Base-by-base conservation (phyloP, 2,888 invertebrate species). In the Cheilosia grossa region DNA sequence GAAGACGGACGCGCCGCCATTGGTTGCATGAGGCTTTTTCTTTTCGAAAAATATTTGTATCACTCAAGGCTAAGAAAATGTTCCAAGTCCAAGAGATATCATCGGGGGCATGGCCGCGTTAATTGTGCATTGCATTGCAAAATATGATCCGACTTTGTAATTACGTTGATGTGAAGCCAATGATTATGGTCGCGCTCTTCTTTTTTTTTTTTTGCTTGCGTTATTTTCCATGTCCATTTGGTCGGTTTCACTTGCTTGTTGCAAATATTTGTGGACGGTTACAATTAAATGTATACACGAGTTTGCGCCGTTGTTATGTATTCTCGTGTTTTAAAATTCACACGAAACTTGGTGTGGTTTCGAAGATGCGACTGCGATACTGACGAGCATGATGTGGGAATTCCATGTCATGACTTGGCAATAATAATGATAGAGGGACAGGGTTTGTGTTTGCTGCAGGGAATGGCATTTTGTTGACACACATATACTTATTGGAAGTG, bases 81-180 rank as follows among this genome's bases (percentile, higher is more conserved):
- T 81, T 77, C 58, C 53, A 72, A 17, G 61, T 61, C 75, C 49
- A 61, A 70, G 63, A 85, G 63, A 85, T 85, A 81, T 81, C 61
- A 85, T 85, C 81, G 81, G 81, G 80, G 85, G 85, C 81, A 81
- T 85, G 85, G 81, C 81, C 66, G 80, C 85, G 85, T 72, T 85
- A 85, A 85, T 85, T 85, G 85, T 81, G 66, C 63, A 85, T 58
- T 47, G 80, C 74, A 75, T 74, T 74, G 83, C 83, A 73, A 74
- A 83, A 70, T 77, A 77, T 67, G 81, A 81, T 63, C 75, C 85
- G 75, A 72, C 81, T 81, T 85, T 81, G 81, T 81, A 85, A 85
- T 85, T 85, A 81, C 58, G 75, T 56, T 75, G 85, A 85, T 80
- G 59, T 64, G 74, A 53, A 83, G 51, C 64, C 70, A 83, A 59